Conservation (phyloP, 2,888 invertebrate genomes). For the Harpalus rufipes region DNA sequence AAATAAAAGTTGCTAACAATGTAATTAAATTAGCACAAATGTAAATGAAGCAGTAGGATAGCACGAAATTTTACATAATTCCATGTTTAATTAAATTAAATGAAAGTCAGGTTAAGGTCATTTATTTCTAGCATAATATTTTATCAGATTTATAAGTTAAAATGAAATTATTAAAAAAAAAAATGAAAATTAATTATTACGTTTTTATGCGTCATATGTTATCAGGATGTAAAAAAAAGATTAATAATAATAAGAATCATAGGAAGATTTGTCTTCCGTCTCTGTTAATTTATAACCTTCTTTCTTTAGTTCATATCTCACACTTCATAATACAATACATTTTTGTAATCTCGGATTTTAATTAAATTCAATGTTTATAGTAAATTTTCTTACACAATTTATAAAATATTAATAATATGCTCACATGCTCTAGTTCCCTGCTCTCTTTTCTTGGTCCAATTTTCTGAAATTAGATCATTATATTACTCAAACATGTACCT, state of each 20-base stretch:
- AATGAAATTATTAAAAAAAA: neutral
- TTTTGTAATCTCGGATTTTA: neutral
- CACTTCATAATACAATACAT: neutral
- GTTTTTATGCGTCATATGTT: constrained; percentile 47
- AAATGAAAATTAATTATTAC: neutral
- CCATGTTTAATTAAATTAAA: constrained; percentile 21
- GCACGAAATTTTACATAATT: neutral
- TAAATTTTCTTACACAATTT: too few species aligned
- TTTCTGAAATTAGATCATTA: too few species aligned
- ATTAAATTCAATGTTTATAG: neutral
- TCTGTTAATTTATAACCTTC: neutral
- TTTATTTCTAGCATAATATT: neutral
- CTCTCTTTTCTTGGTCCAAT: too few species aligned
- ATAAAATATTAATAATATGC: too few species aligned
- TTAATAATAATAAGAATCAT: constrained; percentile 9
- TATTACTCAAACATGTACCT: too few species aligned
- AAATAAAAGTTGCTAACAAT: neutral
- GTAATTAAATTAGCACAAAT: too few species aligned
- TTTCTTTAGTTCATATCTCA: neutral
- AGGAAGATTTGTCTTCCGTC: constrained; percentile 1
- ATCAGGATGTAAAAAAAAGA: constrained; percentile 3
- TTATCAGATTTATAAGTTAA: neutral
- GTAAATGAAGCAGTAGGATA: too few species aligned
- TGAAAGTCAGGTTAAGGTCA: neutral
- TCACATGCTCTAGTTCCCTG: too few species aligned